Percentiles rank a stretch among this genome's conserved stretches.
Evolutionary conservation across 2,888 invertebrate genomes (phyloP).

Genomic region (Microplitis deprimator): DNA sequence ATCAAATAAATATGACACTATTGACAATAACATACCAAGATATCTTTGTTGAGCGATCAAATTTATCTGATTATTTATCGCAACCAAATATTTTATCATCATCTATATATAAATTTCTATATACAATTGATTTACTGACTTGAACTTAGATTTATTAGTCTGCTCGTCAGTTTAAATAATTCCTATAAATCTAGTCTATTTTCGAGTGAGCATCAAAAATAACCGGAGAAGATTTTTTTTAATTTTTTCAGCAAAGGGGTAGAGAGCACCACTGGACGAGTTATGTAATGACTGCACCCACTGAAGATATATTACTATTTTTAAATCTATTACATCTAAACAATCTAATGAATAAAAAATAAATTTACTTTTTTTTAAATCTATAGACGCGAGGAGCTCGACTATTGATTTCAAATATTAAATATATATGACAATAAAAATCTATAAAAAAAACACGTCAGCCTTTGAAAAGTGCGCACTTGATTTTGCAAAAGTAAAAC

Average conservation of each 20-base stretch:
- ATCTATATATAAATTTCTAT: neutral
- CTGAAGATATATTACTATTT: slow-evolving; percentile 10
- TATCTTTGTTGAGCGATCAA: neutral
- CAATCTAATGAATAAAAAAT: no score
- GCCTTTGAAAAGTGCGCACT: no score
- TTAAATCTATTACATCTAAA: no score
- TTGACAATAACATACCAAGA: neutral
- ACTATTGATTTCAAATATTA: neutral
- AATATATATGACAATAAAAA: neutral
- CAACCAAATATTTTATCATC: neutral
- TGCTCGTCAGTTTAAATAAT: neutral
- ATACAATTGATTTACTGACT: neutral
- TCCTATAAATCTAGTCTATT: neutral
- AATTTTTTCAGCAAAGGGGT: neutral
- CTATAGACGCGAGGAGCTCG: neutral
- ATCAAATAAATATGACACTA: no score
- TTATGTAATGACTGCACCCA: slow-evolving; percentile 52
- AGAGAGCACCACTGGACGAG: slow-evolving; percentile 38
- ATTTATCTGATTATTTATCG: neutral
- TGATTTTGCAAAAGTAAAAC: neutral
- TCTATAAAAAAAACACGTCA: neutral
- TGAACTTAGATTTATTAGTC: neutral
- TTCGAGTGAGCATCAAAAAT: neutral
- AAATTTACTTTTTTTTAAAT: neutral
- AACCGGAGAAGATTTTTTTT: neutral